These are phyloP conservation scores for Mechanitis messenoides DNA, from an alignment of 2,888 invertebrate genomes.

Conservation along the genomic window DNA sequence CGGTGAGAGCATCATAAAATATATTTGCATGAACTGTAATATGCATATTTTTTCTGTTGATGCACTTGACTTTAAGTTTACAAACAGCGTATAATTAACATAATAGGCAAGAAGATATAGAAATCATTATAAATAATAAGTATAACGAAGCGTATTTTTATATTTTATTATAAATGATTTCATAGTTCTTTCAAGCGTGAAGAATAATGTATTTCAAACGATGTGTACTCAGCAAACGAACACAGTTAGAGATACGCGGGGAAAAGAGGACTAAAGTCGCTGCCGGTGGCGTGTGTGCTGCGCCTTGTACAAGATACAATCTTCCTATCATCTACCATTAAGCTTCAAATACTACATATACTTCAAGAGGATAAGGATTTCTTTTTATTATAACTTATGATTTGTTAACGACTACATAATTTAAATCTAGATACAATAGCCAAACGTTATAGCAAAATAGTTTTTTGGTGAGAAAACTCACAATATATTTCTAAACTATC, in stretches of 20 bases:
- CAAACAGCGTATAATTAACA: background rate
- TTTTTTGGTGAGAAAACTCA: too few species aligned
- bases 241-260: too few species aligned
- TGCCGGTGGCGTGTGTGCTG: conserved; percentile 21
- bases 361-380: too few species aligned
- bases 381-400: too few species aligned
- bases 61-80: background rate
- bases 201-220: conserved; percentile 35
- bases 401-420: too few species aligned
- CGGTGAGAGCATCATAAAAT: conserved; percentile 23
- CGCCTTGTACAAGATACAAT: conserved; percentile 13
- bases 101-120: conserved; percentile 13
- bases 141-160: conserved; percentile 21
- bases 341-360: too few species aligned
- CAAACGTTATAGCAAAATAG: too few species aligned
- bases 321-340: too few species aligned
- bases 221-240: conserved; percentile 42
- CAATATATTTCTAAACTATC: too few species aligned
- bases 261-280: conserved; percentile 47
- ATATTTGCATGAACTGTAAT: conserved; percentile 13
- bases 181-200: conserved; percentile 23
- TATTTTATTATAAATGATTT: conserved; percentile 23
- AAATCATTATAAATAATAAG: conserved; percentile 16
- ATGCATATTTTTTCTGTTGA: too few species aligned
- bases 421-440: too few species aligned